phyloP scores from a whole-genome alignment of 2,888 invertebrate genomes.

The Leptopilina syphax region DNA sequence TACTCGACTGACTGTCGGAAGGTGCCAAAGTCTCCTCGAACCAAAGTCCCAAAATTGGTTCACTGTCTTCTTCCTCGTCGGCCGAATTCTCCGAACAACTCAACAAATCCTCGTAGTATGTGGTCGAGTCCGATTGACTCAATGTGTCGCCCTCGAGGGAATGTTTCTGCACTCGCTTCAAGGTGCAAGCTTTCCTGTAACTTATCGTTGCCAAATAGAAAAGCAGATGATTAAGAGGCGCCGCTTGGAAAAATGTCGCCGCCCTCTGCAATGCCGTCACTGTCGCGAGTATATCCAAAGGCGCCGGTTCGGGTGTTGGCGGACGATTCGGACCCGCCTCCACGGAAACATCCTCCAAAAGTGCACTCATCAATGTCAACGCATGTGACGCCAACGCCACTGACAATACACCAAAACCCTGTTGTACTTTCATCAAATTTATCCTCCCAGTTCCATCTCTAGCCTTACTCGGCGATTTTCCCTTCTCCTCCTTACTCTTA shows the following conservation, averaged over 20 bases:
- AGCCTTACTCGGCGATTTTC: constrained; percentile 80
- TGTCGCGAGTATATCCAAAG: constrained; percentile 82
- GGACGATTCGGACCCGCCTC: constrained; percentile 78
- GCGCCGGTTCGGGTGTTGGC: constrained; percentile 79
- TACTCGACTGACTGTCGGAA: constrained; percentile 81
- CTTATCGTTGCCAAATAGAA: constrained; percentile 93
- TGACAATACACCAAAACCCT: constrained; percentile 92
- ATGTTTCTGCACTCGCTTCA: constrained; percentile 89
- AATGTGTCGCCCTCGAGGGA: constrained; percentile 91
- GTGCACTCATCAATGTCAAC: constrained; percentile 85
- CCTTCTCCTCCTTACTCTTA: constrained; percentile 79
- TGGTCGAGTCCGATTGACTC: constrained; percentile 93
- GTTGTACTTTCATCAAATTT: constrained; percentile 87
- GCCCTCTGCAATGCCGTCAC: constrained; percentile 85
- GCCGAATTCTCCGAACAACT: constrained; percentile 94
- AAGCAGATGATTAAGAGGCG: constrained; percentile 88
- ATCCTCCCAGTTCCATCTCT: constrained; percentile 80
- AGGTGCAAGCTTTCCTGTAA: constrained; percentile 92
- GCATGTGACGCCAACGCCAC: constrained; percentile 93
- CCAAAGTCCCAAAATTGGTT: constrained; percentile 94
- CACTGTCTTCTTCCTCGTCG: constrained; percentile 90
- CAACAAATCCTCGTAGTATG: constrained; percentile 96
- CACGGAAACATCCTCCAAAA: constrained; percentile 87
- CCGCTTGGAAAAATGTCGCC: constrained; percentile 83
- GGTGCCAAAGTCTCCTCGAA: constrained; percentile 95